Base-by-base conservation (phyloP, 1,140 invertebrate genomes). In the Drosophila aff. region DNA sequence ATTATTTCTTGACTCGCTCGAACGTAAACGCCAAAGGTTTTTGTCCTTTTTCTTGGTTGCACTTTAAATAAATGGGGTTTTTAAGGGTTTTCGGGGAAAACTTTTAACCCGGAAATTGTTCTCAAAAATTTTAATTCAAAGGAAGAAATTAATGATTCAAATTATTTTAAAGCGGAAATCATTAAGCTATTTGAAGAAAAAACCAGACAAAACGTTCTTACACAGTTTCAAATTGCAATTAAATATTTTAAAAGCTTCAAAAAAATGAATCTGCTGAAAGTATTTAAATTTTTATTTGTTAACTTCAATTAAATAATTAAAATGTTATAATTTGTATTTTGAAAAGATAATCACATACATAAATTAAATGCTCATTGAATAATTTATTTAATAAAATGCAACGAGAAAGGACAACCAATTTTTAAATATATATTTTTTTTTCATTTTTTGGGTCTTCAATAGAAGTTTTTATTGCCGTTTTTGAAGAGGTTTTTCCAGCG, bases 1-100 rank as follows among this genome's bases (percentile, higher is more conserved):
- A 87, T 90, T 89, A 89, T 90, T 69, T 82, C 77, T 65, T 78
- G 77, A 68, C 40, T 66, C 63, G 58, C 58, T 63, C 55, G 69
- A 26, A 77, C 80, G 53, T 49, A 61, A 43, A 74, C 41, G 74
- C 68, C 21, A 57, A 38, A 38, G 53, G 53, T 82, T 82, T 50
- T 67, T 67, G 44, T 67, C 38, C 62, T 69, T 76, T 66, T 63
- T 16, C 59, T 63, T 44, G 21, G 1, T 40, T 66, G 63, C 63
- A 66, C 63, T 66, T 63, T 13, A 28, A 59, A 46, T 28, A 11
- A 63, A 63, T n/a, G 11, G 41, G 3, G 1, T 13, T 43, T 21
- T 41, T 43, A 26, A n/a, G 21, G 15, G 15, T 21, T 55, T 33
- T 55, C 8, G n/a, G 28, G 13, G 13, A 21, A 36, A 36, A 26